These are phyloP conservation scores for Heterodera carotae DNA, from an alignment of 1,140 invertebrate species.

Conservation along the genomic window DNA sequence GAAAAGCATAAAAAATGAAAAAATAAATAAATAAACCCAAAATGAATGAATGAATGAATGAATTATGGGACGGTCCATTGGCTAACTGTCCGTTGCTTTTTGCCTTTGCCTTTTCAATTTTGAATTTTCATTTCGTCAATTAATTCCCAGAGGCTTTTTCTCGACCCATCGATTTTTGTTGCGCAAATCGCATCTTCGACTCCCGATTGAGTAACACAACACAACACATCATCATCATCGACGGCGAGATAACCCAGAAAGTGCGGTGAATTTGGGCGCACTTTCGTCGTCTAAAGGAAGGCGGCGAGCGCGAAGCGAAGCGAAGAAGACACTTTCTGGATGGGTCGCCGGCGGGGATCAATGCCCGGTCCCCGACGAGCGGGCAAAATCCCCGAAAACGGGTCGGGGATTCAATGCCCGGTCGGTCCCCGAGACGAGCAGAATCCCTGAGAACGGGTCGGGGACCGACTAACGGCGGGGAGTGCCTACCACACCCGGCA, in stretches of 20 bases:
- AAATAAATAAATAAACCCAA: no score
- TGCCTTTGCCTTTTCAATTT: neutral
- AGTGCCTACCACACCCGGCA: neutral
- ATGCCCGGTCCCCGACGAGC: no score
- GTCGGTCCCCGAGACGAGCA: no score
- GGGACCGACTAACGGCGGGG: neutral
- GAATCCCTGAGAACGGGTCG: neutral
- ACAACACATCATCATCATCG: no score
- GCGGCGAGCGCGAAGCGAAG: no score
- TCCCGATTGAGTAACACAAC: neutral
- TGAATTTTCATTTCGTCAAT: neutral
- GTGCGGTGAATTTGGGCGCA: neutral
- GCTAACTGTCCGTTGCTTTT: no score
- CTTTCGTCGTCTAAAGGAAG: no score
- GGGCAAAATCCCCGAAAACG: neutral
- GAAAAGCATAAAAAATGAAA: no score
- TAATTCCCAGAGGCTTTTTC: neutral
- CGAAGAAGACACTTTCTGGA: neutral
- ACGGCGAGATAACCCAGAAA: neutral
- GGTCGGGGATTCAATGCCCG: neutral
- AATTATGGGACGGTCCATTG: no score
- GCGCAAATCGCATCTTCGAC: neutral
- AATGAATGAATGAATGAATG: no score
- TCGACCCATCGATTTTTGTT: neutral
- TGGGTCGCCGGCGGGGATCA: no score